Evolutionary conservation across 1,140 invertebrate species (phyloP), one percentile per base, ranked within the genome.

Genomic region (Nasonia longicornis): DNA sequence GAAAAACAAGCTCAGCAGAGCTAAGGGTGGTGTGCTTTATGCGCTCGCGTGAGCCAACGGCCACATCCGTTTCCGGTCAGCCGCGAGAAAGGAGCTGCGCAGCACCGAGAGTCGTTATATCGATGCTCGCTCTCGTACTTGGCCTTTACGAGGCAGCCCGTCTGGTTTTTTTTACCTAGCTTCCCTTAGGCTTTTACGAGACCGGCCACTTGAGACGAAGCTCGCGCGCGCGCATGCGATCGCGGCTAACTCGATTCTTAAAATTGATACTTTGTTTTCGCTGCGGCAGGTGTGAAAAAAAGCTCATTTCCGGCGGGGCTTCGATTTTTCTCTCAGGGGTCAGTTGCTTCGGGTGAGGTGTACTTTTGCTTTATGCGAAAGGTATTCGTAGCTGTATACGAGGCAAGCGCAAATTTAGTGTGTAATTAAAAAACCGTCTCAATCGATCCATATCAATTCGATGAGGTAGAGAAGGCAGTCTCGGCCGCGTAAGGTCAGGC

Each of bases 1-100:
- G 16, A 72, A 72, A 72, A 45, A 72, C 35, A 45, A 38, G n/a
- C 70, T 72, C 26, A 38, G 77, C 71, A 71, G 67, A 82, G 87
- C 83, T 84, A 70, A 84, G 84, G 83, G 52, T 58, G 20, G 52
- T 58, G 52, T 85, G 85, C 83, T 85, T 85, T 85, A 85, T 85
- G 82, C 26, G 74, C 78, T 86, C 79, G 86, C 86, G 86, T 86
- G 86, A 86, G 85, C 80, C 81, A 73, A 79, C 31, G 84, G 83
- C 83, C 78, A 83, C 75, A 83, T 86, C 84, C 82, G 85, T 79
- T 86, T 85, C 83, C 85, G 84, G 73, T 12, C 52, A n/a, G 3
- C 42, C 73, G 20, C 22, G 73, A 16, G 29, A 31, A 31, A 67
- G 64, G 64, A 67, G 31, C 4, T 35, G 64, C 26, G 64, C 26